A percentile compares a stretch with the other conserved stretches of the same genome.
Evolutionary conservation across 1,140 invertebrate species (phyloP).

Genomic region (Phymastichus coffea): DNA sequence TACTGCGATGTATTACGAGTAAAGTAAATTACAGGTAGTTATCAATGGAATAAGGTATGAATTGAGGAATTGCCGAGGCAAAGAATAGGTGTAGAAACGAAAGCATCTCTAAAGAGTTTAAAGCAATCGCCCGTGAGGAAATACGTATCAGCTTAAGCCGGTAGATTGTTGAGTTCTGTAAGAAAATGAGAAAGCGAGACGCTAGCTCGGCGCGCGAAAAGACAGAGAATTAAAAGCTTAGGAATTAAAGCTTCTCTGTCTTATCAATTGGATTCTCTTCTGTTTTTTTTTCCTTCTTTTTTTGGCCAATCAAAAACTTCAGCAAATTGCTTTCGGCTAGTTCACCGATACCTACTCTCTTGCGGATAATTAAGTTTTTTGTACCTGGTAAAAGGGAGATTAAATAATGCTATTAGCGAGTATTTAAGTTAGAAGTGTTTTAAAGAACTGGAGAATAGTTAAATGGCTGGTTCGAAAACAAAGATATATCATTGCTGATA

Average conservation of each 20-base stretch:
- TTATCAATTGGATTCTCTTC: slow-evolving; percentile 17
- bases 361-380: too few relatives aligned
- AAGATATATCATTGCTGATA: neutral
- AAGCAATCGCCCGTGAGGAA: too few relatives aligned
- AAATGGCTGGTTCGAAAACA: neutral
- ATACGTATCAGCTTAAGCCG: too few relatives aligned
- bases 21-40: neutral
- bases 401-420: too few relatives aligned
- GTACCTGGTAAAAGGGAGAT: too few relatives aligned
- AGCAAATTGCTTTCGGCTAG: neutral
- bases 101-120: too few relatives aligned
- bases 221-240: slow-evolving; percentile 2
- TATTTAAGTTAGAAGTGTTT: too few relatives aligned
- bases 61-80: too few relatives aligned
- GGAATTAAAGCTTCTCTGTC: neutral
- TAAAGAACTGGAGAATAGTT: neutral
- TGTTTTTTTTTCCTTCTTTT: neutral
- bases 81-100: too few relatives aligned
- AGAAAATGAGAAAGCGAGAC: neutral
- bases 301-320: neutral
- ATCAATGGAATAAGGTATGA: too few relatives aligned
- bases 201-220: neutral
- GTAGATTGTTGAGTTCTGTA: too few relatives aligned
- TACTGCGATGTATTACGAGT: too few relatives aligned
- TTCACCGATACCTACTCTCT: neutral